phyloP scores from a whole-genome alignment of 2,797 vertebrate genomes.

The Perodicticus potto region DNA sequence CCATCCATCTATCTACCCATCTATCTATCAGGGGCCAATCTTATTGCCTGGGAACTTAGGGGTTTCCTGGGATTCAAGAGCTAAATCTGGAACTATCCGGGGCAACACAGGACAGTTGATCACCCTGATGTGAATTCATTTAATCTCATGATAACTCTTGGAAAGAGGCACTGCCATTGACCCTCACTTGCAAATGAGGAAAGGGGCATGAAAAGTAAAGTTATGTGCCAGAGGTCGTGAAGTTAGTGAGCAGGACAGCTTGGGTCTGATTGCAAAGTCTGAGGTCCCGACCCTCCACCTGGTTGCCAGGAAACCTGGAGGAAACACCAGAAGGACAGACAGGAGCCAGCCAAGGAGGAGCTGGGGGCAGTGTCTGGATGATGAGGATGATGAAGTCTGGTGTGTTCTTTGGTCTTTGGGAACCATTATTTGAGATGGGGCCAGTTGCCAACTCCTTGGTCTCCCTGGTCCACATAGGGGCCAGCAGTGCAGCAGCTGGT shows the following conservation, averaged over 20 bases:
- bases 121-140: neutral
- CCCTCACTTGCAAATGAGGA: neutral
- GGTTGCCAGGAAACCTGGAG: neutral
- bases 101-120: neutral
- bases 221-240: fast-evolving
- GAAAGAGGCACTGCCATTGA: neutral
- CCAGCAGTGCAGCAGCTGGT: neutral
- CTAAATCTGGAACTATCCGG: neutral
- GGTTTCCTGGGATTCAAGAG: neutral
- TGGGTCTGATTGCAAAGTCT: neutral
- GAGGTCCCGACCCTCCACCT: neutral
- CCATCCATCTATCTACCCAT: neutral
- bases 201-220: neutral
- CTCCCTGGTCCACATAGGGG: neutral
- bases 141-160: neutral
- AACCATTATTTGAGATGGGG: neutral
- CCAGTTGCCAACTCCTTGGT: neutral
- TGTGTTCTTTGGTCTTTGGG: neutral
- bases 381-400: neutral
- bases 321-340: neutral
- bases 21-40: neutral
- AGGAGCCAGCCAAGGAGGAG: no score
- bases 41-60: neutral
- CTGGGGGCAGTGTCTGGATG: no score
- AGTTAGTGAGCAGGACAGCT: neutral